These are phyloP conservation scores for Diadromus collaris DNA, from an alignment of 2,888 invertebrate genomes.

Conservation along the genomic window DNA sequence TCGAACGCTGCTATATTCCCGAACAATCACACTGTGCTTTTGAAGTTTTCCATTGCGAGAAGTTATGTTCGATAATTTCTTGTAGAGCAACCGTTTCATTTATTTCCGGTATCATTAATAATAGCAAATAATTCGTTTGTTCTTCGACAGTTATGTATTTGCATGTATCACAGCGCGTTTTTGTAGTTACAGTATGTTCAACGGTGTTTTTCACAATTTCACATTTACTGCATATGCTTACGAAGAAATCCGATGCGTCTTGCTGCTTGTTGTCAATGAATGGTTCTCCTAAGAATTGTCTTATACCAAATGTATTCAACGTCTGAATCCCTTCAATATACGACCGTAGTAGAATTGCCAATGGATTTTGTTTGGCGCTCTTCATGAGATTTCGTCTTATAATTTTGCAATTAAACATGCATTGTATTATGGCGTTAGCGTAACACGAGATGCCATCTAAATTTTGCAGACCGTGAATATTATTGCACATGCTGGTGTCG, in stretches of 20 bases:
- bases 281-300: slow-evolving; percentile 9
- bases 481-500: neutral
- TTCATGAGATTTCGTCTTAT: slow-evolving; percentile 2
- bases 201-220: neutral
- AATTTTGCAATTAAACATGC: slow-evolving; percentile 40
- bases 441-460: slow-evolving; percentile 49
- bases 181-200: slow-evolving; percentile 4
- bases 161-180: slow-evolving; percentile 20
- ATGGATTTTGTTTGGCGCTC: neutral
- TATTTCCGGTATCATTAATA: neutral
- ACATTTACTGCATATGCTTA: neutral
- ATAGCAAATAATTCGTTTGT: slow-evolving; percentile 2
- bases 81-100: slow-evolving; percentile 4
- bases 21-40: neutral
- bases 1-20: no score
- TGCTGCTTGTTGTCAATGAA: slow-evolving; percentile 1
- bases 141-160: slow-evolving; percentile 10
- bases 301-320: slow-evolving; percentile 9
- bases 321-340: neutral
- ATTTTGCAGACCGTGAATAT: slow-evolving; percentile 35
- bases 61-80: slow-evolving; percentile 22
- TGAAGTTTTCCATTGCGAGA: slow-evolving; percentile 8
- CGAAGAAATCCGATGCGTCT: neutral
- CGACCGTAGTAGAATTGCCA: slow-evolving; percentile 3
- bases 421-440: slow-evolving; percentile 52